Conservation (phyloP, 2,113 vertebrate species). For the Pagrus major region DNA sequence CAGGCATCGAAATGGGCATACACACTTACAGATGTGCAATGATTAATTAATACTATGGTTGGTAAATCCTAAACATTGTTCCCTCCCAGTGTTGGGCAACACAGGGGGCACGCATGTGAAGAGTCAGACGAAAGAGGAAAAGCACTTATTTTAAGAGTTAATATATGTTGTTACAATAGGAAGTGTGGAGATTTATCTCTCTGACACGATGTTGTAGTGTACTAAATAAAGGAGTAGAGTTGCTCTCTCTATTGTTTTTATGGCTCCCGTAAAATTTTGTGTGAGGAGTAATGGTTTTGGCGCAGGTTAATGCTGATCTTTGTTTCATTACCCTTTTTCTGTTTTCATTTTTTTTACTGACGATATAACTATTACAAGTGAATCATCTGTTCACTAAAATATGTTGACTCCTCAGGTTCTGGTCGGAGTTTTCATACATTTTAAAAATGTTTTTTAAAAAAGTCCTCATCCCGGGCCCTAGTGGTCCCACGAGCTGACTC, state of each 20-base stretch:
- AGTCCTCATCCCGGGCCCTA: too few relatives aligned
- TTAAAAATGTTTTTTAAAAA: too few relatives aligned
- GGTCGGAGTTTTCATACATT: too few relatives aligned
- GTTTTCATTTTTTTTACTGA: neutral
- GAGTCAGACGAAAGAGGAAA: slow-evolving; percentile 24
- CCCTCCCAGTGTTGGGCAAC: slow-evolving; percentile 56
- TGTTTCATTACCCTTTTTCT: neutral
- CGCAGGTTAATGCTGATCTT: neutral
- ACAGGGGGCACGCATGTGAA: slow-evolving; percentile 40
- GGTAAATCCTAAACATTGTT: slow-evolving; percentile 56
- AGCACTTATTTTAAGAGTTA: neutral
- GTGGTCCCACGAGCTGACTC: too few relatives aligned
- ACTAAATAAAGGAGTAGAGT: neutral
- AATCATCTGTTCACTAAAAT: neutral
- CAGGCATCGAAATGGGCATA: slow-evolving; percentile 63
- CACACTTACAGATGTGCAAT: slow-evolving; percentile 75
- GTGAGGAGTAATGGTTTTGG: neutral
- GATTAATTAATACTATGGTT: slow-evolving; percentile 74
- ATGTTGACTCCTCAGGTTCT: too few relatives aligned
- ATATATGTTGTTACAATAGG: neutral
- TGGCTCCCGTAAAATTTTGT: neutral
- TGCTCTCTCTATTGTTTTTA: neutral
- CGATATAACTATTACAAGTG: neutral
- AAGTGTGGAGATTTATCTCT: neutral
- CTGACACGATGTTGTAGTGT: neutral